Evolutionary conservation across 1,140 invertebrate genomes (phyloP).

Genomic region (Aporrectodea caliginosa): DNA sequence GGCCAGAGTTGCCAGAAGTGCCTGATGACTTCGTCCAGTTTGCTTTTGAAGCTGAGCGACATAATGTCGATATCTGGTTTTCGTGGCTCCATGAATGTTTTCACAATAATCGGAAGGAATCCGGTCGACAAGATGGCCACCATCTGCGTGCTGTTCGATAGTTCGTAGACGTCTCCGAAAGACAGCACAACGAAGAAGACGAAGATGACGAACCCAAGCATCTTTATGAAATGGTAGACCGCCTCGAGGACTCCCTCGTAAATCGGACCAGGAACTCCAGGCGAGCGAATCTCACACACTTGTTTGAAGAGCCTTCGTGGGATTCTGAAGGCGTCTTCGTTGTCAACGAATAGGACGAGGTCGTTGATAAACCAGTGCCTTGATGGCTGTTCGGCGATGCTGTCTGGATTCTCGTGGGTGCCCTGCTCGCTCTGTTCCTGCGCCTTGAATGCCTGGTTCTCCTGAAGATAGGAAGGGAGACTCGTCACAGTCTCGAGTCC

Average conservation of each 20-base stretch:
- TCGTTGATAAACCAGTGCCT: conserved; percentile 48
- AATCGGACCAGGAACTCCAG: conserved; percentile 50
- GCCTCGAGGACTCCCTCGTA: conserved; percentile 48
- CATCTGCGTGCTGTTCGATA: conserved; percentile 52
- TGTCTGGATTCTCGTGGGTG: conserved; percentile 28
- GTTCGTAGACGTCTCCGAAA: conserved; percentile 48
- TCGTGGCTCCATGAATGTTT: conserved; percentile 28
- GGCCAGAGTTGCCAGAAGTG: conserved; percentile 53
- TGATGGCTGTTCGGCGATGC: conserved; percentile 41
- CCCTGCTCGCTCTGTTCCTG: conserved; percentile 31
- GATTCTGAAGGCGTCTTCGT: conserved; percentile 49
- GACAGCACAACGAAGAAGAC: conserved; percentile 54
- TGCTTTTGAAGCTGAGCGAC: conserved; percentile 51
- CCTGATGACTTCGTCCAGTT: conserved; percentile 51
- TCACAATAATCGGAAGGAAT: conserved; percentile 51
- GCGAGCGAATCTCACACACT: conserved; percentile 47
- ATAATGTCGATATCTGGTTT: conserved; percentile 41
- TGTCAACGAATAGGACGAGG: conserved; percentile 51
- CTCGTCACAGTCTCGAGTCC: conserved; percentile 50
- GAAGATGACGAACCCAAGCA: conserved; percentile 50
- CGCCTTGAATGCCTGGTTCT: conserved; percentile 42
- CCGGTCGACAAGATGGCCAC: conserved; percentile 50
- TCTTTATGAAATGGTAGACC: conserved; percentile 49
- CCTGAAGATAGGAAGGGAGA: conserved; percentile 48
- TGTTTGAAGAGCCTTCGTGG: conserved; percentile 48